phyloP scores from a whole-genome alignment of 2,888 invertebrate species.

The Cryptocephalus moraei region DNA sequence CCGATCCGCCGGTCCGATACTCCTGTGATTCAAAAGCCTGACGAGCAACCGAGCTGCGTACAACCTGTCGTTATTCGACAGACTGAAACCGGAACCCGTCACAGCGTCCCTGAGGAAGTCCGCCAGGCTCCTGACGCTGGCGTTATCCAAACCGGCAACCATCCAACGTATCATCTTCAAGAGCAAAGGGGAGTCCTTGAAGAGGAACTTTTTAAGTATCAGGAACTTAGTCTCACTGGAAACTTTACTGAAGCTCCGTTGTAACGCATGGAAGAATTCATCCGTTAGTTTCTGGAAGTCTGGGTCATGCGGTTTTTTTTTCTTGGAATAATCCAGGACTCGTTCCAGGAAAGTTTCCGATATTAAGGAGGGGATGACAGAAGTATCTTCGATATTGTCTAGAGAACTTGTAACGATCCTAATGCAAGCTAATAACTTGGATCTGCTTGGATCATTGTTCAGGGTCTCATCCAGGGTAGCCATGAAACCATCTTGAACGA shows the following conservation, averaged over 20 bases:
- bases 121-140: constrained; percentile 53
- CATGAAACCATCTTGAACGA: no score
- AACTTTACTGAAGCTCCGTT: constrained; percentile 42
- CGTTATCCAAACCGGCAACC: constrained; percentile 47
- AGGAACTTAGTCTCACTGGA: constrained; percentile 45
- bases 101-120: constrained; percentile 50
- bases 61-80: constrained; percentile 59
- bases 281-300: constrained; percentile 48
- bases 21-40: constrained; percentile 34
- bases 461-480: no score
- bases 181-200: constrained; percentile 20
- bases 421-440: constrained; percentile 50
- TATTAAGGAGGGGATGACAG: constrained; percentile 46
- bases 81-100: constrained; percentile 36
- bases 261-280: constrained; percentile 43
- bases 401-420: constrained; percentile 50
- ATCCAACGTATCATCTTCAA: constrained; percentile 51
- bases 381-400: constrained; percentile 33
- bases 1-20: constrained; percentile 39
- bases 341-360: constrained; percentile 55
- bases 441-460: constrained; percentile 28
- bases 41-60: constrained; percentile 52
- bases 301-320: constrained; percentile 44
- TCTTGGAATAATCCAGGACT: constrained; percentile 53
- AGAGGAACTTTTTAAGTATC: constrained; percentile 52